phyloP scores from a whole-genome alignment of 2,113 vertebrate species.

The Misgurnus anguillicaudatus region DNA sequence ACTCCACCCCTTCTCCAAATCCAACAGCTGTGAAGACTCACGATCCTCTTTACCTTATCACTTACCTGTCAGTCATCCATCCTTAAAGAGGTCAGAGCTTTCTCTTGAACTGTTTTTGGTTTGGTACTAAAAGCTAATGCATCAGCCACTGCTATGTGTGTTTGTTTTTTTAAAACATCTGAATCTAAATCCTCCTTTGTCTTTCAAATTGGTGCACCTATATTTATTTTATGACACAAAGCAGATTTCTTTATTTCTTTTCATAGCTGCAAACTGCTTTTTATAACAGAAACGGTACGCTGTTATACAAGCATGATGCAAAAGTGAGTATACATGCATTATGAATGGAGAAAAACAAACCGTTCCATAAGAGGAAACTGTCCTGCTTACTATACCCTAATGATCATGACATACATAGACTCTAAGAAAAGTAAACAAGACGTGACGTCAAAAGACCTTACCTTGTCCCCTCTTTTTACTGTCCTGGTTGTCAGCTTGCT shows the following conservation, averaged over 20 bases:
- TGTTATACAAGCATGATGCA: not conserved
- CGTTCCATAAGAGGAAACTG: not conserved
- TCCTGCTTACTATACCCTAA: not conserved
- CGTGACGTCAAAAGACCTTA: constrained; percentile 62
- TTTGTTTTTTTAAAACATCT: too few relatives aligned
- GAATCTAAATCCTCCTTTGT: too few relatives aligned
- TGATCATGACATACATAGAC: not conserved
- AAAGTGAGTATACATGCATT: constrained; percentile 14
- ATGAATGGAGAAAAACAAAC: constrained; percentile 24
- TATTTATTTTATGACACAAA: too few relatives aligned
- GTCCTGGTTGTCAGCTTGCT: constrained; percentile 95
- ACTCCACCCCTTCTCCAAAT: constrained; percentile 14
- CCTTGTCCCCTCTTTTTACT: constrained; percentile 97
- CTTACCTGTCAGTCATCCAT: constrained; percentile 18
- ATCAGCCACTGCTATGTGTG: too few relatives aligned
- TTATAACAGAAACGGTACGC: too few relatives aligned
- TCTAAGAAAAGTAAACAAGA: constrained; percentile 5
- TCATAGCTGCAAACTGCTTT: too few relatives aligned
- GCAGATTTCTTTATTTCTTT: too few relatives aligned
- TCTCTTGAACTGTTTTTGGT: not conserved
- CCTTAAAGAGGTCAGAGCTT: constrained; percentile 22
- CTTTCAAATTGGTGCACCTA: too few relatives aligned
- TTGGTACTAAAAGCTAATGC: not conserved
- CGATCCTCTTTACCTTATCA: not conserved
- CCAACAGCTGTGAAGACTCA: constrained; percentile 36